Evolutionary conservation across 2,888 invertebrate genomes (phyloP), one percentile per base, ranked within the genome.

Genomic region (Rhagonycha fulva): DNA sequence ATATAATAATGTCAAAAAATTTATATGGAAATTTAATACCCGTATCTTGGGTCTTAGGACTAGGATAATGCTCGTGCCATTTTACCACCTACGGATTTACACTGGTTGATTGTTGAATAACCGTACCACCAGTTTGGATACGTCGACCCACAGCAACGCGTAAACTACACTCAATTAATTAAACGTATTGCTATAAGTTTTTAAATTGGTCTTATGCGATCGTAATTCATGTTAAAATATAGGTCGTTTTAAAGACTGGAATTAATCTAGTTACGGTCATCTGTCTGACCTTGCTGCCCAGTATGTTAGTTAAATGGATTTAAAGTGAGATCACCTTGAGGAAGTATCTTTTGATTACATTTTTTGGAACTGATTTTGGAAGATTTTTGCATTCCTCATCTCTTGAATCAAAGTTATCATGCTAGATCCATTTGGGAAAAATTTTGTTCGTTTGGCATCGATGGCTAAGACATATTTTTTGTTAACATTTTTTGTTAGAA

Each of bases 141-240:
- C 81, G 83, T 80, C 85, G 86, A 85, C 86, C 86, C 85, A 86
- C 86, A 85, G 83, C 85, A 83, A 81, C 82, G 85, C 83, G 82
- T 84, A 84, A 86, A 86, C 84, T 85, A 84, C 84, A 85, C 83
- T 84, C 86, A 84, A 86, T 86, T 86, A 85, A 86, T 86, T 80
- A 80, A 72, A 76, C 74, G 72, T 77, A 77, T 75, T 77, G 77
- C 75, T 77, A 63, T 72, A 71, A 75, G 72, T 77, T 75, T 74
- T 74, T 70, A 77, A 77, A 77, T 77, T 77, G 72, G 26, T 66
- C 68, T 71, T 70, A 68, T 68, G 63, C 70, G 70, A 69, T 72
- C 67, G 68, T 77, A 77, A 77, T 77, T 77, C 77, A 74, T 68
- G 70, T 71, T 62, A 62, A 71, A 73, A 76, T 76, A 76, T 76